Evolutionary conservation across 2,797 vertebrate species (phyloP).

Genomic region (Manis pentadactyla): DNA sequence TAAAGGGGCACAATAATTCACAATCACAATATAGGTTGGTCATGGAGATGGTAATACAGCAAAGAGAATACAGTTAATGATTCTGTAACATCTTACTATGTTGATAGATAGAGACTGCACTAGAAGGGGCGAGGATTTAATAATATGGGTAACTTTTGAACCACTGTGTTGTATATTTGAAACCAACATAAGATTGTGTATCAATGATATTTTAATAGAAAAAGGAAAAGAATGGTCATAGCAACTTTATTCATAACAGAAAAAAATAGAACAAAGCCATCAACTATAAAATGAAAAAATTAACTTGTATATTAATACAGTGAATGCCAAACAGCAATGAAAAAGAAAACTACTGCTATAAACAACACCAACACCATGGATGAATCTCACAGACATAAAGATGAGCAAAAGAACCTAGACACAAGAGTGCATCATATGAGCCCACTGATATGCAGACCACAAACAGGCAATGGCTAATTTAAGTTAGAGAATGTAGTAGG

Average conservation of each 20-base stretch:
- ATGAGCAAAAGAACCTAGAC: slow-evolving; percentile 3
- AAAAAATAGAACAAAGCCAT: slow-evolving; percentile 26
- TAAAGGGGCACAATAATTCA: too few relatives aligned
- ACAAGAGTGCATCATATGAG: neutral
- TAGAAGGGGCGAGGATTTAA: too few relatives aligned
- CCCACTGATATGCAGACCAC: slow-evolving; percentile 7
- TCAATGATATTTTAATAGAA: too few relatives aligned
- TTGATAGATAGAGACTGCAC: too few relatives aligned
- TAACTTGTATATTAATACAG: neutral
- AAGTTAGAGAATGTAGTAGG: neutral
- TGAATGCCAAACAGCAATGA: slow-evolving; percentile 10
- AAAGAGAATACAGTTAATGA: too few relatives aligned
- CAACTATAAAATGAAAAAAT: slow-evolving; percentile 15
- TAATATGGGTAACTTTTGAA: too few relatives aligned
- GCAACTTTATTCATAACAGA: neutral
- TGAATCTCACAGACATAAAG: slow-evolving; percentile 16
- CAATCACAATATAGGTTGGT: too few relatives aligned
- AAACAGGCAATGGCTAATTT: neutral
- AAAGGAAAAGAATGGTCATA: neutral
- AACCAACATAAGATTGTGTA: too few relatives aligned
- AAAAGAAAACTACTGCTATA: slow-evolving; percentile 15
- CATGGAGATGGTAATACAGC: too few relatives aligned
- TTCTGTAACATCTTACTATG: too few relatives aligned
- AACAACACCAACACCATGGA: neutral
- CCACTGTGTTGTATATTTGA: too few relatives aligned